phyloP scores from a whole-genome alignment of 2,888 invertebrate genomes.

The Eilema depressum region DNA sequence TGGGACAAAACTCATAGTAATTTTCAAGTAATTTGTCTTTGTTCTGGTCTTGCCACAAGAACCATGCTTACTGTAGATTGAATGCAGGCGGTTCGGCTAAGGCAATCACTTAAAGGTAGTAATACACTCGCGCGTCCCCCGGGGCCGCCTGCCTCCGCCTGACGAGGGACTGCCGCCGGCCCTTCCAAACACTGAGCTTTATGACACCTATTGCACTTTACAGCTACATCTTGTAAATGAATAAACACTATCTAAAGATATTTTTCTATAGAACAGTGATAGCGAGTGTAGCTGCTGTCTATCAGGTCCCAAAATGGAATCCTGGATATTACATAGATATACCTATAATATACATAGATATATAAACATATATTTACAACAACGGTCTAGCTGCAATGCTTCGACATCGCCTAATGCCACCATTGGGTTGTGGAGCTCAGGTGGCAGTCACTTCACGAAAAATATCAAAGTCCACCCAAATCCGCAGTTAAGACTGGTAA shows the following conservation, averaged over 20 bases:
- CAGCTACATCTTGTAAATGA: neutral
- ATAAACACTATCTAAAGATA: neutral
- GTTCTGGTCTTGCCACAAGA: no score
- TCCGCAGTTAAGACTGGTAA: no score
- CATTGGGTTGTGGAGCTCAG: no score
- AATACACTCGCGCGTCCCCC: slow-evolving; percentile 48
- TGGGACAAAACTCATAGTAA: no score
- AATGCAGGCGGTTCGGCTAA: slow-evolving; percentile 22
- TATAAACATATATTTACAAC: no score
- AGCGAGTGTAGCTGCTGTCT: no score
- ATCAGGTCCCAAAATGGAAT: neutral
- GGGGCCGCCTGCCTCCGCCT: slow-evolving; percentile 33
- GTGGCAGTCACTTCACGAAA: no score
- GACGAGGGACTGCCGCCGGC: neutral
- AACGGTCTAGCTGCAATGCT: no score
- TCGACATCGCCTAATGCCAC: no score
- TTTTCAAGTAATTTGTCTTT: slow-evolving; percentile 6
- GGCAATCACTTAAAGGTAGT: slow-evolving; percentile 53
- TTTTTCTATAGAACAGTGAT: neutral
- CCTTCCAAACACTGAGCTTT: neutral
- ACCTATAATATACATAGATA: no score
- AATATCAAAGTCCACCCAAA: no score
- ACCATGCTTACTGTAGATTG: slow-evolving; percentile 15
- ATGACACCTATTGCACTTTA: slow-evolving; percentile 9
- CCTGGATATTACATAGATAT: no score